These are phyloP conservation scores for Atethmia centrago DNA, from an alignment of 2,888 invertebrate genomes.

Conservation along the genomic window DNA sequence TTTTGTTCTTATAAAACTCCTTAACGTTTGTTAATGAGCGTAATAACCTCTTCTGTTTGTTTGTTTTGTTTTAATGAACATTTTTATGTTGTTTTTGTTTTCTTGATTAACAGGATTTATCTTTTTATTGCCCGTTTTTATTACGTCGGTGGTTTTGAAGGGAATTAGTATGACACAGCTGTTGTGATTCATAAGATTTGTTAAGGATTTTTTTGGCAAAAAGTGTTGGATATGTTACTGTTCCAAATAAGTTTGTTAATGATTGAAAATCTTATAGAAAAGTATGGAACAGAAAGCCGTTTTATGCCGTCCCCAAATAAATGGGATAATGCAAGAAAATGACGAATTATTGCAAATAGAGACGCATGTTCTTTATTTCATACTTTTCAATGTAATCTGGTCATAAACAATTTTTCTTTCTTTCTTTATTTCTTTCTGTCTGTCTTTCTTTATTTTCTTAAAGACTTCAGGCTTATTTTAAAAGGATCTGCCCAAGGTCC, in stretches of 20 bases:
- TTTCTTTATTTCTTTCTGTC: no score
- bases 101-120: conserved; percentile 63
- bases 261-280: background rate
- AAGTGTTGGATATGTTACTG: background rate
- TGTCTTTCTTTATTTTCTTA: background rate
- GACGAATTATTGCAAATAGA: background rate
- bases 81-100: conserved; percentile 66
- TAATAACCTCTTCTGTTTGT: conserved; percentile 76
- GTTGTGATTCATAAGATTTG: conserved; percentile 20
- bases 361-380: background rate
- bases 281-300: background rate
- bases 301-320: background rate
- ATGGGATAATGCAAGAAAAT: background rate
- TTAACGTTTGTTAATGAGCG: conserved; percentile 85
- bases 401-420: no score
- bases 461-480: background rate
- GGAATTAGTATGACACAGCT: conserved; percentile 11
- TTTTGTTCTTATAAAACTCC: conserved; percentile 86
- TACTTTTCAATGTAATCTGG: background rate
- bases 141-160: conserved; percentile 43
- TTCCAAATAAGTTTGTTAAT: background rate
- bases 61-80: conserved; percentile 70
- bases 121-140: conserved; percentile 48
- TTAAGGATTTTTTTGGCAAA: background rate
- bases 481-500: background rate